Percentiles rank a stretch among this genome's conserved stretches.
These are phyloP conservation scores for Taeniopygia guttata DNA, from an alignment of 2,797 vertebrate genomes.

Conservation along the genomic window DNA sequence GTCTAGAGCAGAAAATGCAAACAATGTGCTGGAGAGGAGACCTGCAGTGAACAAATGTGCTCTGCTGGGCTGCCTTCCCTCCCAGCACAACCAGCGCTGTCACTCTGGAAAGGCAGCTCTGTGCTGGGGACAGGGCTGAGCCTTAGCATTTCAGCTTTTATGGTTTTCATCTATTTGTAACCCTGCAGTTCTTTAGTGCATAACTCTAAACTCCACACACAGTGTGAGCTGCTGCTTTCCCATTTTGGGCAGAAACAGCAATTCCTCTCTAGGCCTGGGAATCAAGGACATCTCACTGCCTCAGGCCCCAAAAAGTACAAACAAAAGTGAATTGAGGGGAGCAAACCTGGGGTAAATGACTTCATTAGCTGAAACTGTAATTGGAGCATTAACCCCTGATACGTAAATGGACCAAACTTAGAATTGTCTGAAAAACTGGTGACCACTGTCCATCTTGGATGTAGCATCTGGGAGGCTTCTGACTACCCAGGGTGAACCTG, in stretches of 20 bases:
- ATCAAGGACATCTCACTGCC: background rate
- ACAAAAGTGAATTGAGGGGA: background rate
- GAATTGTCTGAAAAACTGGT: accelerated
- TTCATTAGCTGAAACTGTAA: background rate
- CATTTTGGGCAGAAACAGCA: background rate
- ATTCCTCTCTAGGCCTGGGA: background rate
- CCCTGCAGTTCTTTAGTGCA: background rate
- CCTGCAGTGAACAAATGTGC: background rate
- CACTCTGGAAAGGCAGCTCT: background rate
- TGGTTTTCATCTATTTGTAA: background rate
- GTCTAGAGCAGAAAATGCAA: background rate
- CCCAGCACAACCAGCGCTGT: background rate
- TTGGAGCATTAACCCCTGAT: background rate
- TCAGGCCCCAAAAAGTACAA: accelerated
- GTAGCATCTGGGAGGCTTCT: background rate
- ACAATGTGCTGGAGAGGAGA: background rate
- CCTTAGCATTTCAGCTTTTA: background rate
- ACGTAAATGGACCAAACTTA: background rate
- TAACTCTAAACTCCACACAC: background rate
- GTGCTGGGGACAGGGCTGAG: background rate
- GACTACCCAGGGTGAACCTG: background rate
- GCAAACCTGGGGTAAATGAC: background rate
- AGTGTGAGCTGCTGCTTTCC: accelerated
- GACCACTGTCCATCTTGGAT: background rate
- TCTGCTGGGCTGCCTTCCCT: background rate